phyloP scores from a whole-genome alignment of 2,113 vertebrate species.

The Eubucco bourcierii region DNA sequence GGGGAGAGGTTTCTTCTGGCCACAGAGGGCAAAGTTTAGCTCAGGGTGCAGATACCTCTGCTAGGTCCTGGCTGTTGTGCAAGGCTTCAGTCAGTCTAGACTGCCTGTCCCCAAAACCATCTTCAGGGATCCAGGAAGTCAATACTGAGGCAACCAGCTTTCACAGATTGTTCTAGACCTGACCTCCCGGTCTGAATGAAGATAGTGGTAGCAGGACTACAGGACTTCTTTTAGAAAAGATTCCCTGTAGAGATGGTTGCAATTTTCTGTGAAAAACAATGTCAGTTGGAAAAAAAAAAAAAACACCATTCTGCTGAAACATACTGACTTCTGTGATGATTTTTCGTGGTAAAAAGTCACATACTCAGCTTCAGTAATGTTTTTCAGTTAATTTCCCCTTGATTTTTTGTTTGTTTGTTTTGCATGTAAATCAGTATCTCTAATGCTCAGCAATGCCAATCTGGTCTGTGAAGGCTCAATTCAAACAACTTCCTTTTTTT shows the following conservation, averaged over 20 bases:
- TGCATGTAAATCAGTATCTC: neutral
- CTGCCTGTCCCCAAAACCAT: neutral
- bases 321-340: neutral
- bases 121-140: neutral
- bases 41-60: neutral
- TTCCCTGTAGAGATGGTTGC: neutral
- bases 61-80: neutral
- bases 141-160: neutral
- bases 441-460: neutral
- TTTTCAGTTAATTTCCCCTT: neutral
- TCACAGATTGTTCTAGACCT: neutral
- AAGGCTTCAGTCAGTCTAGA: neutral
- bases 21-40: neutral
- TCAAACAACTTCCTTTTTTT: neutral
- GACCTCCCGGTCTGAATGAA: neutral
- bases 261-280: constrained; percentile 1
- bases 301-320: neutral
- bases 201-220: neutral
- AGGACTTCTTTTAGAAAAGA: neutral
- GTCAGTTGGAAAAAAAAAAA: neutral
- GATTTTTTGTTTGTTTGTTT: neutral
- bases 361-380: neutral
- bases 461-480: neutral
- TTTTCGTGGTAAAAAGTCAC: neutral
- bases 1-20: neutral